These are phyloP conservation scores for Hymenopus coronatus DNA, from an alignment of 2,888 invertebrate species.

Conservation along the genomic window DNA sequence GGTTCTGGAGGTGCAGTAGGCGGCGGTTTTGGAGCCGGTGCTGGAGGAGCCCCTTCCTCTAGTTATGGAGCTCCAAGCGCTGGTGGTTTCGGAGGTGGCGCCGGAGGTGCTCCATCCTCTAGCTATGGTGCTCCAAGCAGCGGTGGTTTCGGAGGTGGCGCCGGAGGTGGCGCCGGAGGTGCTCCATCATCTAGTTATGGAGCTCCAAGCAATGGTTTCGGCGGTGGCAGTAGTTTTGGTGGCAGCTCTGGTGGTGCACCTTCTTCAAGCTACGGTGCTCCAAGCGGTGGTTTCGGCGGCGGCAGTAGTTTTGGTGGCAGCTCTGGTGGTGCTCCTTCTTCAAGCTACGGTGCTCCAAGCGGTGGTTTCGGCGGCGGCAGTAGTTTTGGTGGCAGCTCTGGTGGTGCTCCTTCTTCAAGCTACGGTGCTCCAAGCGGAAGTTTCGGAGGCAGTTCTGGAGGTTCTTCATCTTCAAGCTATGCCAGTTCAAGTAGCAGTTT, in stretches of 20 bases:
- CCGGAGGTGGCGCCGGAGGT: conserved; percentile 44
- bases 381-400: conserved; percentile 40
- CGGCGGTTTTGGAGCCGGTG: conserved; percentile 21
- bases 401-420: conserved; percentile 45
- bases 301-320: conserved; percentile 26
- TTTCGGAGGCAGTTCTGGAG: conserved; percentile 34
- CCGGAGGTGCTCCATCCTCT: conserved; percentile 30
- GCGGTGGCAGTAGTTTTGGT: conserved; percentile 7
- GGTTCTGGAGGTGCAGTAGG: background rate
- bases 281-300: conserved; percentile 37
- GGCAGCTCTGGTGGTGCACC: conserved; percentile 39
- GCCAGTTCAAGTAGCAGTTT: conserved; percentile 25
- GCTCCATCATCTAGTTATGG: conserved; percentile 43
- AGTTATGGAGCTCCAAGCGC: conserved; percentile 46
- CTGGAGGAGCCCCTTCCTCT: conserved; percentile 42
- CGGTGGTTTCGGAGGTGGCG: conserved; percentile 38
- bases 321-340: conserved; percentile 49
- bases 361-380: conserved; percentile 15
- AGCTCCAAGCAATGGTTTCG: conserved; percentile 51
- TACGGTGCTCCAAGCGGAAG: conserved; percentile 41
- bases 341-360: conserved; percentile 38
- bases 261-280: conserved; percentile 40
- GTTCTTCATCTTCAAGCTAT: conserved; percentile 26
- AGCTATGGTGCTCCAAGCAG: conserved; percentile 42
- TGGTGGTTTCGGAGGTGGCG: conserved; percentile 32